phyloP scores from a whole-genome alignment of 2,797 vertebrate species.

The Coccyzus lansbergi region DNA sequence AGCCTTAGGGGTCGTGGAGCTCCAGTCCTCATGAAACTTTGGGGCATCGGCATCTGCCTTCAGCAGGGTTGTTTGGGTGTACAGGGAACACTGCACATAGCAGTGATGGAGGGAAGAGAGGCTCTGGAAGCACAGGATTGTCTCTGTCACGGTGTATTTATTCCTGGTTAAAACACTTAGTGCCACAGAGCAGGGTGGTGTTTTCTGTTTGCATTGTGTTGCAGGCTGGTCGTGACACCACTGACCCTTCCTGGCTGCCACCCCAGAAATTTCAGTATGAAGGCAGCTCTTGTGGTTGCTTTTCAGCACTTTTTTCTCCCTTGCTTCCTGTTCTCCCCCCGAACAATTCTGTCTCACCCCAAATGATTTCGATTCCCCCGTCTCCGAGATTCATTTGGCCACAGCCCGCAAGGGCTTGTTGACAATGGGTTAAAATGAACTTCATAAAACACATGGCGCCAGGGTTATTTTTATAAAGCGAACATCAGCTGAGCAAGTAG shows the following conservation, averaged over 20 bases:
- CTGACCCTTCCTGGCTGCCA: background rate
- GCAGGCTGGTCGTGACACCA: background rate
- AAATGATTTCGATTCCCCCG: background rate
- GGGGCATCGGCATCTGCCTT: background rate
- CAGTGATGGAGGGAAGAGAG: background rate
- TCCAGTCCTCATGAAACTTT: background rate
- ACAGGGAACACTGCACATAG: background rate
- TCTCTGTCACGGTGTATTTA: background rate
- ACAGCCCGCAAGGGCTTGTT: background rate
- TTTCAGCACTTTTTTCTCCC: background rate
- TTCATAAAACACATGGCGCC: background rate
- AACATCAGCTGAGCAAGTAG: slow-evolving; percentile 3
- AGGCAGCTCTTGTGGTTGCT: background rate
- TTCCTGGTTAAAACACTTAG: background rate
- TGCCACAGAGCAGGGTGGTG: background rate
- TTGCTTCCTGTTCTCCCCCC: background rate
- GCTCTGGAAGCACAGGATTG: background rate
- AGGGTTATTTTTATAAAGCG: slow-evolving; percentile 31
- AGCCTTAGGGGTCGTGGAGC: background rate
- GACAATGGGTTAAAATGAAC: slow-evolving; percentile 11
- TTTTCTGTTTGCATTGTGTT: background rate
- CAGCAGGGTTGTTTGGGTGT: accelerated
- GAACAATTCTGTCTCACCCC: background rate
- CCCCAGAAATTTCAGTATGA: background rate
- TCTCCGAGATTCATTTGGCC: background rate